Percentiles rank a stretch among this genome's conserved stretches.
These are phyloP conservation scores for Mesaphorura yosii DNA, from an alignment of 1,140 invertebrate genomes.

Conservation along the genomic window DNA sequence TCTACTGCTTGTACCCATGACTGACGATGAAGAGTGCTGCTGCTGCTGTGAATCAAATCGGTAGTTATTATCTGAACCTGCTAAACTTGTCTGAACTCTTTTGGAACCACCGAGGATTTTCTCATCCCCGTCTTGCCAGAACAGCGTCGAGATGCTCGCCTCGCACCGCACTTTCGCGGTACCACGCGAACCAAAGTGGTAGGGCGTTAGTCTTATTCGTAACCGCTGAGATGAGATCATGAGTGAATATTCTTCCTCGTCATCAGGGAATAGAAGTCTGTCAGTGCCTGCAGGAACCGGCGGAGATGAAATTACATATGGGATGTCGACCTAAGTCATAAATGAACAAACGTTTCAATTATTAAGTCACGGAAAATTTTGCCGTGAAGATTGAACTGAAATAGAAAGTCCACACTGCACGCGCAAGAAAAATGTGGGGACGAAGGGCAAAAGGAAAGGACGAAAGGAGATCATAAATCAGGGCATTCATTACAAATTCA, in stretches of 20 bases:
- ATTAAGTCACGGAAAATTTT: too few relatives aligned
- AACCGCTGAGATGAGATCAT: conserved; percentile 1
- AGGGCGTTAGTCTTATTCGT: not conserved
- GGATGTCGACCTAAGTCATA: conserved; percentile 3
- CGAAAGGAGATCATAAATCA: too few relatives aligned
- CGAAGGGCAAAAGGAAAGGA: too few relatives aligned
- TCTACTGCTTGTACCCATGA: not conserved
- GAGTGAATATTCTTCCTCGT: not conserved
- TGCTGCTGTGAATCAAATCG: not conserved
- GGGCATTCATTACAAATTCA: too few relatives aligned
- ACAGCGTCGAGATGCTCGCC: conserved; percentile 21
- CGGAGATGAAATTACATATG: not conserved
- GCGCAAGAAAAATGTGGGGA: too few relatives aligned
- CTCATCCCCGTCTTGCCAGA: conserved; percentile 21
- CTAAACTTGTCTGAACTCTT: not conserved
- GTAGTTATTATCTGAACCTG: not conserved
- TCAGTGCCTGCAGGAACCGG: not conserved
- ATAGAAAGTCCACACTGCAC: too few relatives aligned
- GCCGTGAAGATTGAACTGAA: too few relatives aligned
- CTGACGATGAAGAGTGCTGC: not conserved
- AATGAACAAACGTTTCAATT: too few relatives aligned
- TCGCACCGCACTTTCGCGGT: conserved; percentile 20
- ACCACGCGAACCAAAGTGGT: conserved; percentile 16
- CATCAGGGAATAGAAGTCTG: not conserved
- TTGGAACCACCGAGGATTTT: conserved; percentile 5